A percentile compares a stretch with the other conserved stretches of the same genome.
Conservation (phyloP, 2,888 invertebrate genomes). For the Dicyrtoma fusca region DNA sequence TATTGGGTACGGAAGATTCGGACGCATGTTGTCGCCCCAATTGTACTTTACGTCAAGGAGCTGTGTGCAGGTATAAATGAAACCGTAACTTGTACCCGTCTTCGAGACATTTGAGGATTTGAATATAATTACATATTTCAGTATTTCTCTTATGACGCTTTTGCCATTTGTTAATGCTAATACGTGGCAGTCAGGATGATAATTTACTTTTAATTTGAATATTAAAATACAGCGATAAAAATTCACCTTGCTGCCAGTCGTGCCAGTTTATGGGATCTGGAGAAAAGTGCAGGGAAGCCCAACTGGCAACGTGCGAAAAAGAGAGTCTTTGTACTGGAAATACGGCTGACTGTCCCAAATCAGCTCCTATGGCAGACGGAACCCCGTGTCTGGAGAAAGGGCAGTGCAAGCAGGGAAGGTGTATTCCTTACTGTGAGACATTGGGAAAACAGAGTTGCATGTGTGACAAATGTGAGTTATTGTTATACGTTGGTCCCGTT, state of each 20-base stretch:
- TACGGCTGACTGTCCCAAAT: conserved; percentile 79
- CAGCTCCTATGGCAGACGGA: conserved; percentile 82
- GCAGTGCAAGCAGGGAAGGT: conserved; percentile 85
- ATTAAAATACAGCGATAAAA: conserved; percentile 75
- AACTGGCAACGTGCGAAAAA: conserved; percentile 88
- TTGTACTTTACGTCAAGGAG: conserved; percentile 84
- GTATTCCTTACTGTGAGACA: conserved; percentile 93
- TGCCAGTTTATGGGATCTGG: conserved; percentile 73
- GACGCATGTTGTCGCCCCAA: conserved; percentile 92
- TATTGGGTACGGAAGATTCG: conserved; percentile 89
- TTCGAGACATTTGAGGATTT: background rate
- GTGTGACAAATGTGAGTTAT: conserved; percentile 82
- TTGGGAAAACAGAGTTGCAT: conserved; percentile 92
- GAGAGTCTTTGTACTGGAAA: conserved; percentile 86
- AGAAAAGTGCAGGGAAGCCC: conserved; percentile 77
- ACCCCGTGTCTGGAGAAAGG: conserved; percentile 90
- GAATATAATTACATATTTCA: no score
- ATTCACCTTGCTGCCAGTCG: conserved; percentile 91
- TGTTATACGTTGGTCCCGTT: no score
- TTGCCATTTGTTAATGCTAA: background rate
- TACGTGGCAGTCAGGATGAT: background rate
- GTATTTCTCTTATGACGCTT: no score
- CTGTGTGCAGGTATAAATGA: conserved; percentile 84
- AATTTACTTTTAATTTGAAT: conserved; percentile 1
- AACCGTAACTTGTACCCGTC: no score